phyloP scores from a whole-genome alignment of 1,140 invertebrate genomes.

The Aphelenchoides besseyi region DNA sequence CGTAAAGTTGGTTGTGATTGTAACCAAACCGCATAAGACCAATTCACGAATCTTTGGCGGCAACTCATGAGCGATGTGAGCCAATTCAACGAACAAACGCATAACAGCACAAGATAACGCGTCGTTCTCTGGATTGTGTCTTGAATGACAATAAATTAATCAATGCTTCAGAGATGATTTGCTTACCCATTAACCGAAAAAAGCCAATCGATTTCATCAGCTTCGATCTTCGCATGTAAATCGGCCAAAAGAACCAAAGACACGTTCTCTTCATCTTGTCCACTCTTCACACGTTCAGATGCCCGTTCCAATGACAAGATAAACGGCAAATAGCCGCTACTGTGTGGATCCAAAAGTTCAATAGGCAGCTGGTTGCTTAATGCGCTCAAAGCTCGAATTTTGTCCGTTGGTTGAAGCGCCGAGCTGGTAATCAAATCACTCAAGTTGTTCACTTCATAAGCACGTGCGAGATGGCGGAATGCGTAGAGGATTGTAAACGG shows the following conservation, averaged over 20 bases:
- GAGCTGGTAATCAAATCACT: too few species aligned
- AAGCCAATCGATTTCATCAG: conserved; percentile 4
- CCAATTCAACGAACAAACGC: conserved; percentile 17
- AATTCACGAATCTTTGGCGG: conserved; percentile 31
- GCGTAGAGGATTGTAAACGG: neutral
- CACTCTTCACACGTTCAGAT: neutral
- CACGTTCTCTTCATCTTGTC: neutral
- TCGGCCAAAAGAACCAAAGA: conserved; percentile 7
- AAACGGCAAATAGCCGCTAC: neutral
- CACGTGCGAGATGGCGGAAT: neutral
- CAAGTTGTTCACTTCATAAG: too few species aligned
- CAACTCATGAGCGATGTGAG: conserved; percentile 27
- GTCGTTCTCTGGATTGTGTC: conserved; percentile 26
- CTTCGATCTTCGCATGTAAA: conserved; percentile 3
- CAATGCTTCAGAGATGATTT: neutral
- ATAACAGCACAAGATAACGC: conserved; percentile 30
- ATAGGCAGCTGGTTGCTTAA: too few species aligned
- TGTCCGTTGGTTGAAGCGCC: too few species aligned
- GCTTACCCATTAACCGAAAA: conserved; percentile 3
- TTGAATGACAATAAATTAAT: too few species aligned
- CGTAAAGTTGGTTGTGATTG: conserved; percentile 22
- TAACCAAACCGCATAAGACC: conserved; percentile 39
- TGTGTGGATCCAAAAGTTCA: too few species aligned
- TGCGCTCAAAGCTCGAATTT: too few species aligned
- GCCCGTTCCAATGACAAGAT: neutral